Percentiles rank a stretch among this genome's conserved stretches.
phyloP scores from a whole-genome alignment of 1,140 invertebrate species.

The Heliconius eleuchia region DNA sequence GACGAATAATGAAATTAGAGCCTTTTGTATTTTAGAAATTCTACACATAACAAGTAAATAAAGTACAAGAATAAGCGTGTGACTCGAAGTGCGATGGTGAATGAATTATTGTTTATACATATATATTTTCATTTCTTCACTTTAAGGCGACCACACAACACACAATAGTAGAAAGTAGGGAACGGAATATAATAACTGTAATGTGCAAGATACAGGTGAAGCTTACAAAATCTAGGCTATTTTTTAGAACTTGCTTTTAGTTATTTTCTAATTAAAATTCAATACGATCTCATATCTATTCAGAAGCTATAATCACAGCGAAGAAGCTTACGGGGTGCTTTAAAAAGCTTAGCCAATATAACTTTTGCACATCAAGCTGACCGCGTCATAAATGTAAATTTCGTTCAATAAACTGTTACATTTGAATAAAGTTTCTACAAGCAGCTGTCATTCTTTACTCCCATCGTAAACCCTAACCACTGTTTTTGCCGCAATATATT shows the following conservation, averaged over 20 bases:
- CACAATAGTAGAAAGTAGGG: too few species aligned
- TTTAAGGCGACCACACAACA: too few species aligned
- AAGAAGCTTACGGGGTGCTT: background rate
- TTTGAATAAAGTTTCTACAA: slow-evolving; percentile 46
- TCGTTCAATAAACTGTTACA: slow-evolving; percentile 35
- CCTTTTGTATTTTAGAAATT: background rate
- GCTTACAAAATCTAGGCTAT: background rate
- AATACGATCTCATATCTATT: background rate
- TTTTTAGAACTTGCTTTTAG: background rate
- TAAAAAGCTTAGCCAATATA: background rate
- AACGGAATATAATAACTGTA: too few species aligned
- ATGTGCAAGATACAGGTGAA: too few species aligned
- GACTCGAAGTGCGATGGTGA: too few species aligned
- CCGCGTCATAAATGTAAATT: slow-evolving; percentile 15
- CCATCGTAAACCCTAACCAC: slow-evolving; percentile 30
- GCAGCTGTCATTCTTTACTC: slow-evolving; percentile 39
- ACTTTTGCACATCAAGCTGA: background rate
- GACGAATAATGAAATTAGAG: background rate
- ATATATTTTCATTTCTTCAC: too few species aligned
- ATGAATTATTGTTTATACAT: too few species aligned
- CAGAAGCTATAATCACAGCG: background rate
- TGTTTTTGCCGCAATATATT: slow-evolving; percentile 11
- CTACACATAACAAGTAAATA: background rate
- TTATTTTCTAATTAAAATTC: background rate
- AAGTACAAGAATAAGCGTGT: too few species aligned